phyloP scores from a whole-genome alignment of 2,888 invertebrate species.

The Margaritifera margaritifera region DNA sequence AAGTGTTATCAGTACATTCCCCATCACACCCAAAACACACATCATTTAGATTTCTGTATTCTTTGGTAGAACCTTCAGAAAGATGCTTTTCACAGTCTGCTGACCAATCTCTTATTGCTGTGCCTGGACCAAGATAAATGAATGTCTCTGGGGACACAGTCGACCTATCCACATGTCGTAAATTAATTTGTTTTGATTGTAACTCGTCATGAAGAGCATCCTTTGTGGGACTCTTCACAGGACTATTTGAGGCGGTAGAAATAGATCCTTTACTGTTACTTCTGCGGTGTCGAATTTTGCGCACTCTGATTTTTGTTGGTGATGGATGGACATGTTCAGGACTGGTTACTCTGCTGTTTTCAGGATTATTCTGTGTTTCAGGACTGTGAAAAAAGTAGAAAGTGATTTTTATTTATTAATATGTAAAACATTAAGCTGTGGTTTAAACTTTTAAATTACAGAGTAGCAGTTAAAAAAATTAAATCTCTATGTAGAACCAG shows the following conservation, averaged over 20 bases:
- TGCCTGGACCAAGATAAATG: constrained; percentile 62
- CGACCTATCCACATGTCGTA: constrained; percentile 45
- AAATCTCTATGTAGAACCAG: too few relatives aligned
- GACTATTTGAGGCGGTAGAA: constrained; percentile 56
- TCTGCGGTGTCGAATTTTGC: constrained; percentile 70
- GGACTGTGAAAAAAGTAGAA: background rate
- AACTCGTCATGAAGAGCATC: constrained; percentile 60
- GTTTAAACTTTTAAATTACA: too few relatives aligned
- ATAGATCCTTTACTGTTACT: constrained; percentile 68
- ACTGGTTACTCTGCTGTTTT: constrained; percentile 46
- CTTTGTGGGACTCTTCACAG: constrained; percentile 60
- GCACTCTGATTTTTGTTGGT: constrained; percentile 63
- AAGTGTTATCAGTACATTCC: constrained; percentile 65
- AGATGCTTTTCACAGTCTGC: constrained; percentile 14
- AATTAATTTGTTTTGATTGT: constrained; percentile 43
- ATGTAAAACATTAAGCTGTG: background rate
- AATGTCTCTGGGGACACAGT: constrained; percentile 53
- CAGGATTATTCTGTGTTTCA: background rate
- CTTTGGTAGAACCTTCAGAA: constrained; percentile 20
- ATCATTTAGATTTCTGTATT: constrained; percentile 65
- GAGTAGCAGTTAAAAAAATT: too few relatives aligned
- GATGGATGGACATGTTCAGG: constrained; percentile 62
- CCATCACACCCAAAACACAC: constrained; percentile 71
- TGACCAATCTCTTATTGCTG: constrained; percentile 57
- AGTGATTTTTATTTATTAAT: background rate